These are phyloP conservation scores for Cyrtodaria siliqua DNA, from an alignment of 2,888 invertebrate genomes.

Conservation along the genomic window DNA sequence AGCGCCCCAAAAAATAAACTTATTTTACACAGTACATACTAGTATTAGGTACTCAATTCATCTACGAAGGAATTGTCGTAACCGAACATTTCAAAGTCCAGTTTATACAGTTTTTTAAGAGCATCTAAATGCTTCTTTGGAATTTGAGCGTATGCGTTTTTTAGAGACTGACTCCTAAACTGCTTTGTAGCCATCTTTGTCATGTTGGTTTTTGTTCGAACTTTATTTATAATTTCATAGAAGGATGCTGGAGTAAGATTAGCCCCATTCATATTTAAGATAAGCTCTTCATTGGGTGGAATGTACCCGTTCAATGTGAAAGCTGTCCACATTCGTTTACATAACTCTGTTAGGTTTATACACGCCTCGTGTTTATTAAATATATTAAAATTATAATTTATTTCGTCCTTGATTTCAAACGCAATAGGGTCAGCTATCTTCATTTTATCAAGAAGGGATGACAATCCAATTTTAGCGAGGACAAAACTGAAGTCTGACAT, in stretches of 20 bases:
- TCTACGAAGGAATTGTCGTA: conserved; percentile 51
- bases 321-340: conserved; percentile 63
- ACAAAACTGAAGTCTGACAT: conserved; percentile 53
- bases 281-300: conserved; percentile 46
- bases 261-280: conserved; percentile 2
- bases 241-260: conserved; percentile 16
- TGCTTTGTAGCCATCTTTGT: conserved; percentile 34
- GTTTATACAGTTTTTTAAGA: conserved; percentile 45
- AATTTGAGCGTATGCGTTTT: conserved; percentile 46
- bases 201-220: conserved; percentile 21
- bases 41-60: too few relatives aligned
- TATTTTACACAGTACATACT: too few relatives aligned
- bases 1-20: too few relatives aligned
- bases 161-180: conserved; percentile 37
- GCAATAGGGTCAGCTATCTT: conserved; percentile 25
- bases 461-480: conserved; percentile 48
- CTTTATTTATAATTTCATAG: conserved; percentile 18
- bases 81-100: conserved; percentile 60
- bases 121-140: conserved; percentile 27
- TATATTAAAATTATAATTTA: conserved; percentile 49
- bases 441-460: conserved; percentile 17
- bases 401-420: conserved; percentile 56
- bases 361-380: conserved; percentile 16
- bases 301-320: conserved; percentile 69
- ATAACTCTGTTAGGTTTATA: conserved; percentile 26